Base-by-base conservation (phyloP, 2,797 vertebrate species). In the Micromesistius poutassou region DNA sequence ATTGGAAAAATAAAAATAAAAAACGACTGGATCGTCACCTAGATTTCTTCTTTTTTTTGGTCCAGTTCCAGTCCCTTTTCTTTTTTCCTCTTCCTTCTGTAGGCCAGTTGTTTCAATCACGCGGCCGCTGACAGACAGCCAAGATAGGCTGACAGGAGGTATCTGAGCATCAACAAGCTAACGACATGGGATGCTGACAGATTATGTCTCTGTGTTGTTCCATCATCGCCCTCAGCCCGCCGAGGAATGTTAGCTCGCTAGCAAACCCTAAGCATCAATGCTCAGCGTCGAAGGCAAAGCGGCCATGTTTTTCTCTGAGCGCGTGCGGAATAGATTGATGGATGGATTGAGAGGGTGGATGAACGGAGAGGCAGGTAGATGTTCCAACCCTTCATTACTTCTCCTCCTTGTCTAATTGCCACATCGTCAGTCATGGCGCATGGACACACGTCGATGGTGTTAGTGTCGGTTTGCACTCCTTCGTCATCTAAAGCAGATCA, bases 131-230 rank as follows among this genome's bases (percentile, higher is more conserved):
- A 92, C 88, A 79, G 90, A 91, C 88, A 80, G 88, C 88, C 84
- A 40, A 30, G 71, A 19, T 9, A 36, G 77, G 70, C 80, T 81
- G 89, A 84, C 87, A 84, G 81, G 72, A 46, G 8, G 25, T 89
- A 90, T 91, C 87, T 85, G 88, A 90, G 89, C 85, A 89, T 93
- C 91, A 90, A 90, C 86, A 88, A 91, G 86, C 83, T 91, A 89
- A 92, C 89, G 91, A 91, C 92, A 87, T 78, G 81, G 80, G 86
- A 86, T 88, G 84, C 85, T 93, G 92, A 94, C 88, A 85, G 87
- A 94, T 93, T 86, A 90, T 81, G 85, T 86, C 86, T 85, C 83
- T 40, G 85, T 85, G 85, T 88, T 88, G 87, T 85, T 94, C 88
- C 83, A 90, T 93, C 91, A 93, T 82, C 30, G 30, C 82, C 80